Percentiles rank a stretch among this genome's conserved stretches.
Conservation (phyloP, 2,113 vertebrate species). For the Hemibagrus wyckioides region DNA sequence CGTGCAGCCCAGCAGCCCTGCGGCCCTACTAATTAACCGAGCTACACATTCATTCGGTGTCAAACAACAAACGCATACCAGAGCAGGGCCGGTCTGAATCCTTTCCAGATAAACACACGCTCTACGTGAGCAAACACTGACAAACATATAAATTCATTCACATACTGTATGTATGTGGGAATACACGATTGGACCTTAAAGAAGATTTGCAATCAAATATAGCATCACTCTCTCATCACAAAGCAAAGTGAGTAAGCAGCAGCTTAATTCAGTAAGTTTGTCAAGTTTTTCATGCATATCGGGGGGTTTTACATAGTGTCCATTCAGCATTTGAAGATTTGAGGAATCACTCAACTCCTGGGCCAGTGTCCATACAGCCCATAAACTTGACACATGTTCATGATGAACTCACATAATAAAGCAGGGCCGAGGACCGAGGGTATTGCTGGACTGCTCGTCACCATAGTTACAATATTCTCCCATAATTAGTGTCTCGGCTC, state of each 20-base stretch:
- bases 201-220: background rate
- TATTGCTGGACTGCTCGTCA: constrained; percentile 48
- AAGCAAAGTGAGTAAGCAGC: background rate
- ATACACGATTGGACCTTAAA: background rate
- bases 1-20: constrained; percentile 26
- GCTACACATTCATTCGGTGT: constrained; percentile 42
- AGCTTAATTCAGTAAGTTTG: background rate
- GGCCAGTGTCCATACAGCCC: constrained; percentile 40
- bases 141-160: background rate
- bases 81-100: constrained; percentile 9
- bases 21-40: constrained; percentile 50
- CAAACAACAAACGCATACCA: constrained; percentile 40
- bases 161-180: background rate
- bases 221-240: background rate
- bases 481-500: constrained; percentile 51
- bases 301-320: background rate
- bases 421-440: constrained; percentile 33
- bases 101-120: constrained; percentile 27
- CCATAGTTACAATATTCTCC: constrained; percentile 58
- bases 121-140: background rate
- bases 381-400: constrained; percentile 53
- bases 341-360: constrained; percentile 32
- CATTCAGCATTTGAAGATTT: constrained; percentile 1
- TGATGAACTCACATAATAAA: constrained; percentile 56
- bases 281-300: background rate